Conservation (phyloP, 2,797 vertebrate genomes). For the Hypotaenidia philippensis region DNA sequence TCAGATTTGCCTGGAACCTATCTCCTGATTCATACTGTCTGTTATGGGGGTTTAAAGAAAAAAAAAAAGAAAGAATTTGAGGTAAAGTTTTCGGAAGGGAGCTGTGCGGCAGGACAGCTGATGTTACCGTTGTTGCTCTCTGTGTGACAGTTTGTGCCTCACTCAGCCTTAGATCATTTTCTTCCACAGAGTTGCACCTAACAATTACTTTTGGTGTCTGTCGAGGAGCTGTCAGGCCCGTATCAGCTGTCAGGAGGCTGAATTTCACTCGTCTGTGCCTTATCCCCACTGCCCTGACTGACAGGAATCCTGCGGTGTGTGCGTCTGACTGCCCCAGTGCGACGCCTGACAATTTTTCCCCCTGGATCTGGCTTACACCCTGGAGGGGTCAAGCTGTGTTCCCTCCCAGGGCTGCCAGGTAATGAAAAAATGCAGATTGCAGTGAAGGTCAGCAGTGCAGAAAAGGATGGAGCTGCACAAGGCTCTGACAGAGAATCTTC, state of each 20-base stretch:
- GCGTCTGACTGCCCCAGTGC: background rate
- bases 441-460: background rate
- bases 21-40: background rate
- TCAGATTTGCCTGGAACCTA: background rate
- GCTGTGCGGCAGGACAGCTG: background rate
- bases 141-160: background rate
- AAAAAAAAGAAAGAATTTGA: background rate
- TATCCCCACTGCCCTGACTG: constrained; percentile 6
- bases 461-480: background rate
- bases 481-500: background rate
- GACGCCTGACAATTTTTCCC: background rate
- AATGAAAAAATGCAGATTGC: background rate
- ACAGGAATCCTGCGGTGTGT: background rate
- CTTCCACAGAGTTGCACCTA: constrained; percentile 48
- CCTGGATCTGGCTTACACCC: background rate
- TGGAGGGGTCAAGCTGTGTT: background rate
- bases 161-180: constrained; percentile 7
- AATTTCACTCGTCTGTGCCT: constrained; percentile 43
- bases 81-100: background rate
- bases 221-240: constrained; percentile 31
- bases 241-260: constrained; percentile 58
- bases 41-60: background rate
- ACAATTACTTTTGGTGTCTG: constrained; percentile 60
- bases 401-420: background rate
- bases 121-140: background rate